These are phyloP conservation scores for Dione juno DNA, from an alignment of 2,888 invertebrate species.

Conservation along the genomic window DNA sequence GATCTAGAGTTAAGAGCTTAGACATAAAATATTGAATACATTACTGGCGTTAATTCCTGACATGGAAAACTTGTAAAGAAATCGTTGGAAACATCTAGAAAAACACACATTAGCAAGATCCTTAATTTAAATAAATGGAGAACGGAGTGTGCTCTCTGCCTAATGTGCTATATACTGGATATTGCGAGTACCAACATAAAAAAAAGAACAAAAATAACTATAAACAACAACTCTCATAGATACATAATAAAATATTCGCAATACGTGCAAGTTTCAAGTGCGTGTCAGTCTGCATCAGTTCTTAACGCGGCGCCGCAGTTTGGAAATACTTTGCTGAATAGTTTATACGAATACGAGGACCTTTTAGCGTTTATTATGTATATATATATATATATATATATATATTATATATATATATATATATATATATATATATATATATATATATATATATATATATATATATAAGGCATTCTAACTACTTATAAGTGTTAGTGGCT, in stretches of 20 bases:
- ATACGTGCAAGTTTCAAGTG: slow-evolving; percentile 56
- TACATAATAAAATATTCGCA: slow-evolving; percentile 51
- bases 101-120: too few relatives aligned
- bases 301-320: slow-evolving; percentile 53
- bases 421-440: too few relatives aligned
- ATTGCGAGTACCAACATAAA: neutral
- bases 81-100: too few relatives aligned
- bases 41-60: too few relatives aligned
- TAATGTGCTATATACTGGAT: neutral
- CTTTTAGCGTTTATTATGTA: slow-evolving; percentile 24
- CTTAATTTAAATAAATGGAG: too few relatives aligned
- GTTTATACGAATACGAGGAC: slow-evolving; percentile 37
- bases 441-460: too few relatives aligned
- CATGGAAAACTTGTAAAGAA: too few relatives aligned
- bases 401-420: too few relatives aligned
- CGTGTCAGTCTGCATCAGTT: slow-evolving; percentile 64
- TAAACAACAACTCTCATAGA: slow-evolving; percentile 52
- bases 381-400: neutral
- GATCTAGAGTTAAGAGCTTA: too few relatives aligned
- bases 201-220: neutral
- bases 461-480: too few relatives aligned
- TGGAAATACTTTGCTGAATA: slow-evolving; percentile 43
- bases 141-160: neutral
- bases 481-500: too few relatives aligned
- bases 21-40: too few relatives aligned